Evolutionary conservation across 1,140 invertebrate species (phyloP).

Genomic region (Notospermus geniculatus): DNA sequence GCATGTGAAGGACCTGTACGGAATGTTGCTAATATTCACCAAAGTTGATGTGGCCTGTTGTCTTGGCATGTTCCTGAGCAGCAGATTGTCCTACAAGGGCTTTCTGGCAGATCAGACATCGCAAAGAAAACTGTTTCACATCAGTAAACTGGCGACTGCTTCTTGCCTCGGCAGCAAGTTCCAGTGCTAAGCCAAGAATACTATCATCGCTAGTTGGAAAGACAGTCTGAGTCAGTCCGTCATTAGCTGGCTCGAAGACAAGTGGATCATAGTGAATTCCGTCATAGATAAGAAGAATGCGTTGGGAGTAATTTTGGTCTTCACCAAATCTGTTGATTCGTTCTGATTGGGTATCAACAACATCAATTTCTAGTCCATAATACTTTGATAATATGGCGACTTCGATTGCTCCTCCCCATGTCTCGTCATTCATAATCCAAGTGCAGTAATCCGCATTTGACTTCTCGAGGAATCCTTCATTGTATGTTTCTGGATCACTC

Average conservation of each 20-base stretch:
- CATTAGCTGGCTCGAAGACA: slow-evolving; percentile 71
- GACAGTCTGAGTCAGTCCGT: slow-evolving; percentile 61
- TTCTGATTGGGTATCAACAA: slow-evolving; percentile 85
- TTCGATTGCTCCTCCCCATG: slow-evolving; percentile 96
- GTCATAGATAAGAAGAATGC: slow-evolving; percentile 91
- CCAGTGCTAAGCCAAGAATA: slow-evolving; percentile 74
- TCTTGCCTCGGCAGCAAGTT: slow-evolving; percentile 83
- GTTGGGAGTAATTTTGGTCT: slow-evolving; percentile 77
- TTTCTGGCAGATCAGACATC: slow-evolving; percentile 75
- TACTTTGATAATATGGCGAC: slow-evolving; percentile 82
- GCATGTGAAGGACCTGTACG: too few relatives aligned
- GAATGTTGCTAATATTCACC: slow-evolving; percentile 63
- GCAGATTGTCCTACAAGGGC: slow-evolving; percentile 73
- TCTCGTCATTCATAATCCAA: slow-evolving; percentile 49
- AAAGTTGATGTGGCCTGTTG: slow-evolving; percentile 82
- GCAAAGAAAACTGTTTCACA: slow-evolving; percentile 79
- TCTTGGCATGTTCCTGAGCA: slow-evolving; percentile 79
- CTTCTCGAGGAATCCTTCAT: slow-evolving; percentile 82
- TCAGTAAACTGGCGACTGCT: slow-evolving; percentile 85
- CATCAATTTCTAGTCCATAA: slow-evolving; percentile 89
- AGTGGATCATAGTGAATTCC: slow-evolving; percentile 95
- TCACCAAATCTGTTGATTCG: slow-evolving; percentile 93
- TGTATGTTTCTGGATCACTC: slow-evolving; percentile 74
- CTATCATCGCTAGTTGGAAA: slow-evolving; percentile 73
- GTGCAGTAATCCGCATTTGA: slow-evolving; percentile 81